Base-by-base conservation (phyloP, 2,113 vertebrate genomes). In the Colossoma macropomum region DNA sequence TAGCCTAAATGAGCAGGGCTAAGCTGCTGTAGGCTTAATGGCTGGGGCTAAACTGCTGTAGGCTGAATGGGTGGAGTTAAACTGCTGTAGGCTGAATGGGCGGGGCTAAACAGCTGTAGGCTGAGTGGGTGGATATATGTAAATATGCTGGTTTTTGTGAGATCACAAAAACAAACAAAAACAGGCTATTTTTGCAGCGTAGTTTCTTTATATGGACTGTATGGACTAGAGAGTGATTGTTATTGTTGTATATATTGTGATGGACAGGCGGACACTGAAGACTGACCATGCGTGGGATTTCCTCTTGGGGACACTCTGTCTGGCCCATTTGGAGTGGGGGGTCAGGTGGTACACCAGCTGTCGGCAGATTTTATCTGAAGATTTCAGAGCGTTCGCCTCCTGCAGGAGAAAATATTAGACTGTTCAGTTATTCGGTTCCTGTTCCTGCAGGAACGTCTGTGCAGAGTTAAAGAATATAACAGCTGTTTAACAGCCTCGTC, bases 261-360 rank as follows among this genome's bases (percentile, higher is more conserved):
- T 32, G 28, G 56, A 65, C 48, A 78, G 70, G 52, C 27, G 54
- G 68, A 68, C 76, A 17, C 21, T 38, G 86, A 23, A 71, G 59
- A 83, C 96, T 96, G 88, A 97, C 96, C 96, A 95, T 50, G 90
- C 91, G 65, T 95, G 96, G 80, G 94, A 89, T 91, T 96, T 97
- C 89, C 94, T 95, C 80, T 84, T 92, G 90, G 94, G 89, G 78
- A 95, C 89, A 77, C 93, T 93, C 7, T 93, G 93, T 88, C 85
- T 89, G 21, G 91, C 94, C 94, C 93, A 91, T 76, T 95, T 97
- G 0, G 96, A 95, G 90, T 96, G 97, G 2, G 96, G 96, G 7
- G 95, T 96, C 41, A 97, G 94, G 90, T 98, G 96, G 89, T 96
- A 97, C 86, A 96, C 95, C 82, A 97, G 95, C 91, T 98, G 96